phyloP scores from a whole-genome alignment of 2,113 vertebrate genomes.

The Astur gentilis region DNA sequence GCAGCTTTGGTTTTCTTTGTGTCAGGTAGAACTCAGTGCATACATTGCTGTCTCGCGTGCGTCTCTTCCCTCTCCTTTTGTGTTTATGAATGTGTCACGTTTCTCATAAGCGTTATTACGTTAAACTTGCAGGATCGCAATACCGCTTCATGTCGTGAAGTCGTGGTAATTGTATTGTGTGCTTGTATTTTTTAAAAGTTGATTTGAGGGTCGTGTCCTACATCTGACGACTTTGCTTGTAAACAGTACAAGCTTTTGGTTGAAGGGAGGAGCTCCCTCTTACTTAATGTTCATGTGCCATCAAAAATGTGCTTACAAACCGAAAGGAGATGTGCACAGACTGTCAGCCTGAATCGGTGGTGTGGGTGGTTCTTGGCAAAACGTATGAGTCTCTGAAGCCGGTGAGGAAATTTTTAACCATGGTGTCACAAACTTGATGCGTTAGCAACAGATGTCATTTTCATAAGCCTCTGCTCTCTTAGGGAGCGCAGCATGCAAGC shows the following conservation, averaged over 20 bases:
- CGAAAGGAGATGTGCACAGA: not conserved
- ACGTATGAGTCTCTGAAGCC: not conserved
- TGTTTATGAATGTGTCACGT: not conserved
- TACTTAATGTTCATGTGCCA: not conserved
- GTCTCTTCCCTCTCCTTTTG: not conserved
- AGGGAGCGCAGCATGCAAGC: not conserved
- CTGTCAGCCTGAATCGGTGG: not conserved
- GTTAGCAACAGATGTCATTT: slow-evolving; percentile 56
- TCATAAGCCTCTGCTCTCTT: slow-evolving; percentile 24
- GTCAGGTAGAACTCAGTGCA: not conserved
- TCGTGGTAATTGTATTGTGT: rapidly evolving
- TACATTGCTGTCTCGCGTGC: rapidly evolving
- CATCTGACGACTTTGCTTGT: not conserved
- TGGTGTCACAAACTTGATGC: slow-evolving; percentile 46
- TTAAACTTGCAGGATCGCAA: not conserved
- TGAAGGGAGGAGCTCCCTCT: not conserved
- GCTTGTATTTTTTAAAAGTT: not conserved
- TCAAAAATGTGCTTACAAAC: slow-evolving; percentile 35
- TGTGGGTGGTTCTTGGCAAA: slow-evolving; percentile 64
- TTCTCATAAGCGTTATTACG: not conserved
- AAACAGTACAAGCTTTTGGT: not conserved
- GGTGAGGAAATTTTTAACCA: slow-evolving; percentile 32
- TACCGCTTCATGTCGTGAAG: not conserved
- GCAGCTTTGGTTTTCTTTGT: not conserved
- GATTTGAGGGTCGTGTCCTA: not conserved